phyloP scores from a whole-genome alignment of 2,113 vertebrate genomes.

The Planiliza haematocheilus region DNA sequence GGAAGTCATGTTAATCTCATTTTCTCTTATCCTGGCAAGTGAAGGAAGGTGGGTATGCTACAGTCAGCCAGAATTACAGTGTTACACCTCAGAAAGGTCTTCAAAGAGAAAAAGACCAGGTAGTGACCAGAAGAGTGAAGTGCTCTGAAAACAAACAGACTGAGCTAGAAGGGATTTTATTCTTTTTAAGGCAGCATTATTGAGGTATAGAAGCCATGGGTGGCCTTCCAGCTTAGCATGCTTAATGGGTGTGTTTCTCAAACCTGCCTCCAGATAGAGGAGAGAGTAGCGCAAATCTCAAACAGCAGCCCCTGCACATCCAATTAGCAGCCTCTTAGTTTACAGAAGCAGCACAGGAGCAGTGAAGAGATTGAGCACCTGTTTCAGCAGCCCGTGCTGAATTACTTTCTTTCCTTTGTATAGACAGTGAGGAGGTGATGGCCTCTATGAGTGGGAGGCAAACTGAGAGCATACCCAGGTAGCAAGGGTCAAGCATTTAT shows the following conservation, averaged over 20 bases:
- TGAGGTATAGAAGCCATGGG: conserved; percentile 35
- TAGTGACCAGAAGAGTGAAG: conserved; percentile 22
- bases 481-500: conserved; percentile 34
- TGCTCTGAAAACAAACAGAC: conserved; percentile 16
- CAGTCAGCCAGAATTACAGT: conserved; percentile 16
- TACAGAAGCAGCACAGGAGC: conserved; percentile 33
- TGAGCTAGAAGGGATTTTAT: conserved; percentile 29
- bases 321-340: conserved; percentile 40
- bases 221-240: conserved; percentile 48
- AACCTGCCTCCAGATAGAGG: conserved; percentile 43
- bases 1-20: conserved; percentile 5
- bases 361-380: conserved; percentile 42
- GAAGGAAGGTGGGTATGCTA: conserved; percentile 5
- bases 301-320: conserved; percentile 37
- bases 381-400: conserved; percentile 51
- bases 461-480: neutral
- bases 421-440: conserved; percentile 29
- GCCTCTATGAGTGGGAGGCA: conserved; percentile 31
- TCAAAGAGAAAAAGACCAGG: conserved; percentile 39
- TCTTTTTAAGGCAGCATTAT: conserved; percentile 38
- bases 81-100: conserved; percentile 24
- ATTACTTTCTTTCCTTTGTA: conserved; percentile 41
- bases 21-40: neutral
- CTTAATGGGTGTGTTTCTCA: conserved; percentile 54
- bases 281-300: conserved; percentile 40